Base-by-base conservation (phyloP, 2,113 vertebrate genomes). In the Siniperca knerii region DNA sequence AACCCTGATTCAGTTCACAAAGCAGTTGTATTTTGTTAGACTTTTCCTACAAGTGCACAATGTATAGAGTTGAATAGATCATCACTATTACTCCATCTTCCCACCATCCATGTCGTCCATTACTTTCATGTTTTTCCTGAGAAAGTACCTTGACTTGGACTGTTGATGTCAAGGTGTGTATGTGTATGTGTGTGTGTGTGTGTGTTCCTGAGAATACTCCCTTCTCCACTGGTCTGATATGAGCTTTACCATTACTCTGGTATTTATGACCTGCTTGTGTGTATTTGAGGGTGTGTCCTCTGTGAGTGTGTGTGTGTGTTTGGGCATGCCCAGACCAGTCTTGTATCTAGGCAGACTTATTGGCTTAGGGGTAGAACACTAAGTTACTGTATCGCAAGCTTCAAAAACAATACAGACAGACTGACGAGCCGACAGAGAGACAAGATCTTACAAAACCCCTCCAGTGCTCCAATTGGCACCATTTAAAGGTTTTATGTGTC, bases 21-120 rank as follows among this genome's bases (percentile, higher is more conserved):
- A 93, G 93, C 93, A 92, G 93, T 95, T 91, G 91, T 93, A 94
- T 94, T 93, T 94, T 94, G 93, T 94, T 94, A 94, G 92, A 94
- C 89, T 93, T 95, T 94, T 95, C 92, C 93, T 94, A 94, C 87
- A 89, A 94, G 92, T 95, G 92, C 95, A 94, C 93, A 93, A 94
- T 95, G 93, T 95, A 94, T 93, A 94, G 92, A 89, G 83, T 87
- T 88, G 83, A 87, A 93, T 90, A 87, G 78, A 88, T 89, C 62
- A 75, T 82, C 85, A 75, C 75, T 75, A 87, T 84, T 29, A 75
- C 88, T 84, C 71, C 79, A 79, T 85, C 62, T 44, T 67, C 55
- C 85, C 91, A 87, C 89, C 60, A 71, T 35, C 79, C 86, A 86
- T 57, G 44, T 80, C 93, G 93, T 81, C 80, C 77, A 81, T 82